phyloP scores from a whole-genome alignment of 2,888 invertebrate genomes.

The Cataglyphis cursor region DNA sequence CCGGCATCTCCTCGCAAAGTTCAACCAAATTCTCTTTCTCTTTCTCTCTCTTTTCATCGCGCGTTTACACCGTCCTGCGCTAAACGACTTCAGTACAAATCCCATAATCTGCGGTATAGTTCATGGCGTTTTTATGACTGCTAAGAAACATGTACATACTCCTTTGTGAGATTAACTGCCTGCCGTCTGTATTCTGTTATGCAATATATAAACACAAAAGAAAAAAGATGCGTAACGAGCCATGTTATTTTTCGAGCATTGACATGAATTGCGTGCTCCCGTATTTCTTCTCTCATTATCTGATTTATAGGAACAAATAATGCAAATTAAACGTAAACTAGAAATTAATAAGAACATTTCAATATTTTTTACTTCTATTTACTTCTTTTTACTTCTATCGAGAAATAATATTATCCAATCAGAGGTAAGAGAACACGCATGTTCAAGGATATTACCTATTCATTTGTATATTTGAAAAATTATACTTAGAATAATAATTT shows the following conservation, averaged over 20 bases:
- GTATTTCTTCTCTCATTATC: background rate
- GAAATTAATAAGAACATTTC: slow-evolving; percentile 8
- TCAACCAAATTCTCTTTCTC: slow-evolving; percentile 60
- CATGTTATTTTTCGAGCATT: slow-evolving; percentile 15
- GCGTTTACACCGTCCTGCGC: slow-evolving; percentile 65
- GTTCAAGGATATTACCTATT: slow-evolving; percentile 36
- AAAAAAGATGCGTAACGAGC: slow-evolving; percentile 45
- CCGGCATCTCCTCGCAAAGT: slow-evolving; percentile 52
- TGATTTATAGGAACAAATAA: slow-evolving; percentile 18
- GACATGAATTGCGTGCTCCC: slow-evolving; percentile 48
- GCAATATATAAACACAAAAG: slow-evolving; percentile 15
- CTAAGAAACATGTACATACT: background rate
- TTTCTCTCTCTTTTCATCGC: slow-evolving; percentile 15
- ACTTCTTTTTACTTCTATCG: no score
- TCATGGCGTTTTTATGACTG: background rate
- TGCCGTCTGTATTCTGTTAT: background rate
- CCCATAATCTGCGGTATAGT: background rate
- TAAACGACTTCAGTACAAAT: slow-evolving; percentile 62
- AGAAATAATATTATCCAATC: background rate
- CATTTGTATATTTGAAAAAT: slow-evolving; percentile 36
- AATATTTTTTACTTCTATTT: slow-evolving; percentile 1
- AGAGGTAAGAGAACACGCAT: background rate
- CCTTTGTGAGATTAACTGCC: background rate
- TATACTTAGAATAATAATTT: slow-evolving; percentile 57
- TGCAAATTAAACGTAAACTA: background rate